Conservation (phyloP, 2,888 invertebrate species). For the Dryocosmus kuriphilus region DNA sequence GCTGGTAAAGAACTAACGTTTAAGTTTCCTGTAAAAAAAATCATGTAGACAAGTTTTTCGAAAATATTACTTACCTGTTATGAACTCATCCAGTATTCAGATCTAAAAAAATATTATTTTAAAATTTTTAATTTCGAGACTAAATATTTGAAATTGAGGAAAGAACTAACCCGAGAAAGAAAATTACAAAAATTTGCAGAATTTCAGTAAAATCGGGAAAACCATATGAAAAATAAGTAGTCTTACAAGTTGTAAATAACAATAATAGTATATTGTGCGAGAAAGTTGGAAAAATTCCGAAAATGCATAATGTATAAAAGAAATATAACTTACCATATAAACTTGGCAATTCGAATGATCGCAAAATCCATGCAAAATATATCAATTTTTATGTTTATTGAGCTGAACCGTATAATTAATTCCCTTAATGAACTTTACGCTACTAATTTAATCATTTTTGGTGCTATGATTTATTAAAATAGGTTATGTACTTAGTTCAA, state of each 20-base stretch:
- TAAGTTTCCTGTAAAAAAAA: constrained; percentile 33
- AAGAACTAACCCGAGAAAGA: not conserved
- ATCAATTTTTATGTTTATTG: not conserved
- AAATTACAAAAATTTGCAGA: not conserved
- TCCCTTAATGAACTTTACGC: not conserved
- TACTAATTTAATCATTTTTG: not conserved
- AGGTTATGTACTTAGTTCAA: not conserved
- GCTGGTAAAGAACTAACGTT: not conserved
- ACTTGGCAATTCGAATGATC: not conserved
- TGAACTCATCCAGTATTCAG: not conserved
- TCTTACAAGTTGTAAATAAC: too few relatives aligned
- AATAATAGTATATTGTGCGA: not conserved
- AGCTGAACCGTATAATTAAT: not conserved
- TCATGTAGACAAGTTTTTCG: constrained; percentile 2
- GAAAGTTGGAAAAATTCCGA: too few relatives aligned
- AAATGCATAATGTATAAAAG: not conserved
- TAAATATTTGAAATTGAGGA: not conserved
- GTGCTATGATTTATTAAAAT: not conserved
- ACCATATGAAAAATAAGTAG: too few relatives aligned
- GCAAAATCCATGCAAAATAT: not conserved
- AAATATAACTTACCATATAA: not conserved
- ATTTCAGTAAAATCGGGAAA: not conserved
- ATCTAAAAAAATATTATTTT: not conserved
- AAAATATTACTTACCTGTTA: constrained; percentile 8
- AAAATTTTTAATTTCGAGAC: not conserved